Evolutionary conservation across 2,888 invertebrate species (phyloP).

Genomic region (Rutpela maculata): DNA sequence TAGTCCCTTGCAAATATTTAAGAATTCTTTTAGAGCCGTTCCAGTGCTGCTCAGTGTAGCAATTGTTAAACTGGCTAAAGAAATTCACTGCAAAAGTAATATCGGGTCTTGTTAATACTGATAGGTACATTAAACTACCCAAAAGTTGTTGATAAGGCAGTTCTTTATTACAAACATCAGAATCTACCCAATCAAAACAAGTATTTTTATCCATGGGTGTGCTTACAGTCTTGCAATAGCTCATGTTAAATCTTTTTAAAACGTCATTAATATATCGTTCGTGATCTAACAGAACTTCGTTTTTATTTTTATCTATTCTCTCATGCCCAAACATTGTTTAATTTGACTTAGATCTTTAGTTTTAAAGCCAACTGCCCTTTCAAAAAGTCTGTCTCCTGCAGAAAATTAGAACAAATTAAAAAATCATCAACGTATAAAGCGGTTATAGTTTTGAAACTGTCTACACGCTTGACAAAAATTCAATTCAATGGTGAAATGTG

Average conservation of each 20-base stretch:
- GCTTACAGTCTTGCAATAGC: slow-evolving; percentile 38
- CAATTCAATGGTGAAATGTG: too few species aligned
- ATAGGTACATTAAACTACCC: slow-evolving; percentile 49
- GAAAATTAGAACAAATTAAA: too few species aligned
- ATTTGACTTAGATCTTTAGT: slow-evolving; percentile 60
- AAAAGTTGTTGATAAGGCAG: slow-evolving; percentile 51
- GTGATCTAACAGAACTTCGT: slow-evolving; percentile 12
- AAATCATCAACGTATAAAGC: slow-evolving; percentile 42
- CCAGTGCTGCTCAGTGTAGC: slow-evolving; percentile 41
- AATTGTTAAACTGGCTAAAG: slow-evolving; percentile 50
- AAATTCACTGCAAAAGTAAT: slow-evolving; percentile 42
- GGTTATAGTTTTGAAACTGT: slow-evolving; percentile 60
- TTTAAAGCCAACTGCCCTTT: slow-evolving; percentile 50
- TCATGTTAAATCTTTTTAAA: slow-evolving; percentile 48
- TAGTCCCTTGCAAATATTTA: slow-evolving; percentile 48
- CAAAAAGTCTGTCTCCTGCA: slow-evolving; percentile 44
- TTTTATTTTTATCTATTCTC: slow-evolving; percentile 22
- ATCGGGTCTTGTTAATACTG: slow-evolving; percentile 5
- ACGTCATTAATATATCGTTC: slow-evolving; percentile 7
- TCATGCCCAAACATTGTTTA: slow-evolving; percentile 22
- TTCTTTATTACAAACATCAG: slow-evolving; percentile 4
- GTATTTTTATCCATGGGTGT: slow-evolving; percentile 50
- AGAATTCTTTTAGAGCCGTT: slow-evolving; percentile 48
- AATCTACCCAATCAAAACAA: slow-evolving; percentile 21
- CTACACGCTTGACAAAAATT: slow-evolving; percentile 58